A percentile compares a stretch with the other conserved stretches of the same genome.
phyloP scores from a whole-genome alignment of 2,797 vertebrate genomes.

The Hipposideros larvatus region DNA sequence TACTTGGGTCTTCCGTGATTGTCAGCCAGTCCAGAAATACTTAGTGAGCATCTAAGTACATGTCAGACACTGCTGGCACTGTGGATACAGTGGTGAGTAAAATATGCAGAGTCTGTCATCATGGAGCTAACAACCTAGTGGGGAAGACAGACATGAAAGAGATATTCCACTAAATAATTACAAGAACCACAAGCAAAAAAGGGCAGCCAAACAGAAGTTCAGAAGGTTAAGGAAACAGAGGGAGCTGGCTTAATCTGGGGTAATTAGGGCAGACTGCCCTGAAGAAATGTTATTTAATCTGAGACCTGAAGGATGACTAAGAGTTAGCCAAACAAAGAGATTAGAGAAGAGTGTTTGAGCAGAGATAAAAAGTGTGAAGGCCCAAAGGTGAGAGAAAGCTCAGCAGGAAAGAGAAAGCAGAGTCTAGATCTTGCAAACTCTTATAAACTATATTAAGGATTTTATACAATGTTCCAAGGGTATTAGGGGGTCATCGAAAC shows the following conservation, averaged over 20 bases:
- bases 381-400: neutral
- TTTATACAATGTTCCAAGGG: neutral
- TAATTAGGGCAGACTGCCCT: neutral
- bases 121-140: neutral
- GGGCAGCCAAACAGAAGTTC: neutral
- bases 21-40: conserved; percentile 2
- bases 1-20: neutral
- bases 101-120: neutral
- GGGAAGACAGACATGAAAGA: neutral
- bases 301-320: neutral
- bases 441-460: neutral
- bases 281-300: conserved; percentile 24
- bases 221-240: conserved; percentile 37
- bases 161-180: neutral
- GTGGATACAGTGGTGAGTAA: neutral
- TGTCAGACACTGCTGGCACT: neutral
- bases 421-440: neutral
- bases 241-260: neutral
- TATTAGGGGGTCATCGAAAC: neutral
- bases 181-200: neutral
- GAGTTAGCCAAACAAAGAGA: neutral
- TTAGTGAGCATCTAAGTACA: neutral
- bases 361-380: neutral
- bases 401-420: neutral
- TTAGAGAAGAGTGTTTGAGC: neutral